Evolutionary conservation across 2,797 vertebrate species (phyloP).

Genomic region (Spinus olivaceus): DNA sequence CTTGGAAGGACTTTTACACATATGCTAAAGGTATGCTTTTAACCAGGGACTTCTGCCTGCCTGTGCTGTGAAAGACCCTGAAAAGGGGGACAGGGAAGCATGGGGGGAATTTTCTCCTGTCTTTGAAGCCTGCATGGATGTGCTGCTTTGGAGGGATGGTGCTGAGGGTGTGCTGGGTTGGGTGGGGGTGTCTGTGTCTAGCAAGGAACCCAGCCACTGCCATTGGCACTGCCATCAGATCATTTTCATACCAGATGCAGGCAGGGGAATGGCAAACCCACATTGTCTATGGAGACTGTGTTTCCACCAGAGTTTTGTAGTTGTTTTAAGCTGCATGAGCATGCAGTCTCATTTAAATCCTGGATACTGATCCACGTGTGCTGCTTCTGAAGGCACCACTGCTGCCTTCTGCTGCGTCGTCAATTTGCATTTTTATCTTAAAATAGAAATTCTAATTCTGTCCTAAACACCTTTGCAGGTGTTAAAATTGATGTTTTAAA

Average conservation of each 20-base stretch:
- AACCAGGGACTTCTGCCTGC: not conserved
- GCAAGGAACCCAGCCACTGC: not conserved
- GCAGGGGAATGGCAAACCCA: fast-evolving
- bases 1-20: not conserved
- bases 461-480: not conserved
- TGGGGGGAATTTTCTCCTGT: not conserved
- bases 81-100: not conserved
- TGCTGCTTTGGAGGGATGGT: not conserved
- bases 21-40: not conserved
- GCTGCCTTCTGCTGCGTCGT: not conserved
- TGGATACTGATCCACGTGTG: not conserved
- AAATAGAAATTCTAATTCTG: not conserved
- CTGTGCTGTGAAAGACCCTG: not conserved
- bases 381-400: not conserved
- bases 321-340: not conserved
- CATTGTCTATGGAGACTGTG: not conserved
- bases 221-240: not conserved
- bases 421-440: not conserved
- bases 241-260: not conserved
- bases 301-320: not conserved
- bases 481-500: not conserved
- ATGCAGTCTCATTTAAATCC: not conserved
- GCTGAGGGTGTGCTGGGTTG: not conserved
- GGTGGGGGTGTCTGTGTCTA: too few relatives aligned
- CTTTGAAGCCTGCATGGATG: not conserved